A percentile compares a stretch with the other conserved stretches of the same genome.
Evolutionary conservation across 2,888 invertebrate genomes (phyloP).

Genomic region (Branchinecta sandiegonensis): DNA sequence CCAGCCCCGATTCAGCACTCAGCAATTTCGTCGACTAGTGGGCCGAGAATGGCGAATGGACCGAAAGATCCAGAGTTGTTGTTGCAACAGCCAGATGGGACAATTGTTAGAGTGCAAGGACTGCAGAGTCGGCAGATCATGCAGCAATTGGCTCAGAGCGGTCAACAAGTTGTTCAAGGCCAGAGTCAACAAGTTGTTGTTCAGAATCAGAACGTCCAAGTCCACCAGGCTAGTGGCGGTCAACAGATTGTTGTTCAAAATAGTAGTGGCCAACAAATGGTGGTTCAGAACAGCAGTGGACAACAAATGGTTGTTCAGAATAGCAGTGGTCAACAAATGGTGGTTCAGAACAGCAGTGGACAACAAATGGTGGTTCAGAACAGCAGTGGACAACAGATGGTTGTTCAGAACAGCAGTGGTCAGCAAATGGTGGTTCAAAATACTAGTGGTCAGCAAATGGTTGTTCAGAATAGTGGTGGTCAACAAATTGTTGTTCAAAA

Average conservation of each 20-base stretch:
- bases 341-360: too few species aligned
- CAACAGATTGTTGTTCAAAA: conserved; percentile 16
- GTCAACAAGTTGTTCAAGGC: background rate
- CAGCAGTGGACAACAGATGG: too few species aligned
- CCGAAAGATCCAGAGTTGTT: background rate
- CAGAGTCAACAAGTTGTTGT: too few species aligned
- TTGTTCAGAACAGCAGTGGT: too few species aligned
- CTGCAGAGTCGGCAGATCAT: background rate
- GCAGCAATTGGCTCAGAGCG: conserved; percentile 1
- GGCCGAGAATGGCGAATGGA: background rate
- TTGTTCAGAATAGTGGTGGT: too few species aligned
- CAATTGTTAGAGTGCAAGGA: conserved; percentile 3
- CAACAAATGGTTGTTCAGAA: too few species aligned
- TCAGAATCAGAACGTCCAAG: conserved; percentile 22
- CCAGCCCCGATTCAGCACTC: conserved; percentile 18
- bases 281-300: too few species aligned
- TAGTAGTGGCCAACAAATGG: conserved; percentile 23
- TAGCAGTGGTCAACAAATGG: too few species aligned
- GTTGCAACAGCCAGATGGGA: conserved; percentile 3
- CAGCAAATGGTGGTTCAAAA: too few species aligned
- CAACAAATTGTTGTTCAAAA: too few species aligned
- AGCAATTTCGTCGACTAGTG: conserved; percentile 18
- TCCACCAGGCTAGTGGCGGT: conserved; percentile 20
- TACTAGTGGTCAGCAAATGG: too few species aligned
- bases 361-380: too few species aligned